Base-by-base conservation (phyloP, 2,888 invertebrate species). In the Rapana venosa region DNA sequence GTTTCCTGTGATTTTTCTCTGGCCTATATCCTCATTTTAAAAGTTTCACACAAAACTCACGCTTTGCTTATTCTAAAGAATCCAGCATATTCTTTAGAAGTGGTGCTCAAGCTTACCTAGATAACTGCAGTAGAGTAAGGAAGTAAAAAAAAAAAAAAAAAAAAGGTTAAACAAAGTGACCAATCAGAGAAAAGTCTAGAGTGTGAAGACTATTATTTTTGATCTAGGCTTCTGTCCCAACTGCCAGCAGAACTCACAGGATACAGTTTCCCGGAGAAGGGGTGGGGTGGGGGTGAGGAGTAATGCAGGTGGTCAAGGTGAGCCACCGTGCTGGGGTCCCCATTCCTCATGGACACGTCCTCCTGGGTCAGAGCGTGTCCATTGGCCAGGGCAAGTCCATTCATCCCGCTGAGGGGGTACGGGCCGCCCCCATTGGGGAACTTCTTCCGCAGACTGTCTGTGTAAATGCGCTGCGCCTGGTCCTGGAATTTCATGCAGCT, bases 361-460 rank as follows among this genome's bases (percentile, higher is more conserved):
- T 94, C 92, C 20, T 32, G 86, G 13, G 86, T 22, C 30, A 93
- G 93, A 84, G 92, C 92, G 90, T 94, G 94, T 58, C 94, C 94
- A 88, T 94, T 94, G 66, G 93, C 92, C 85, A 89, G 85, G 61
- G 94, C 91, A 15, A 92, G 92, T 26, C 94, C 94, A 83, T 94
- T 94, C 17, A 94, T 91, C 30, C 94, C 94, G 81, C 93, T 94
- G 30, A 93, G 90, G 20, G 91, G 90, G 79, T 92, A 90, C 47
- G 47, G 47, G 15, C 93, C 93, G 30, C 94, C 94, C 26, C 94
- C 94, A 87, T 94, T 94, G 81, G 93, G 90, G 91, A 94, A 93
- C 89, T 94, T 95, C 91, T 94, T 94, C 15, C 93, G 91, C 90
- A 94, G 90, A 90, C 93, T 93, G 90, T 94, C 94, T 0, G 92